Evolutionary conservation across 2,797 vertebrate species (phyloP).

Genomic region (Chaetophractus vellerosus): DNA sequence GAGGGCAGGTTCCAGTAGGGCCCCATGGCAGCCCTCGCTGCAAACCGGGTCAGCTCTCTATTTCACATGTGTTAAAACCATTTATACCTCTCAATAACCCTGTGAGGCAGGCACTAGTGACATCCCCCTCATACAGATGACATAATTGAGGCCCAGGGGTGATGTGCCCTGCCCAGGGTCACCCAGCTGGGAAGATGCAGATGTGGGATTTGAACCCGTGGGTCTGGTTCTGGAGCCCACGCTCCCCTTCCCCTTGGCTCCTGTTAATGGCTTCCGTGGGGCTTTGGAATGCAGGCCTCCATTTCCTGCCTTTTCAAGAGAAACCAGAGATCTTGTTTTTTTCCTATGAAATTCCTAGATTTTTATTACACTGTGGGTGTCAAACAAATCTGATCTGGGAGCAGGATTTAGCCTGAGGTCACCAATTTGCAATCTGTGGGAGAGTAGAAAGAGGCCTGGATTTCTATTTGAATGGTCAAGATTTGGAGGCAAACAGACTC

Average conservation of each 20-base stretch:
- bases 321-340: conserved; percentile 31
- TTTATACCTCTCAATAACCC: not conserved
- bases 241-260: not conserved
- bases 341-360: conserved; percentile 31
- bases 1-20: not conserved
- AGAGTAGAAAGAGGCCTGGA: not conserved
- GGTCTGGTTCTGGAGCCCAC: not conserved
- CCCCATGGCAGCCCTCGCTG: rapidly evolving
- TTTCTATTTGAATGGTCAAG: not conserved
- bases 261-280: not conserved
- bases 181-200: not conserved
- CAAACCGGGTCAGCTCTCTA: not conserved
- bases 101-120: not conserved
- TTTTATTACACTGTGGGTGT: not conserved
- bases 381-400: not conserved
- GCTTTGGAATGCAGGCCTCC: not conserved
- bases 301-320: not conserved
- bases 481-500: not conserved
- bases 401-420: not conserved
- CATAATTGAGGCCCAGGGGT: no score
- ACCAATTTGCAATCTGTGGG: not conserved
- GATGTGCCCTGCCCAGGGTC: not conserved
- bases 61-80: not conserved
- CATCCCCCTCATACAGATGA: not conserved
- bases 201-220: no score